A percentile compares a stretch with the other conserved stretches of the same genome.
These are phyloP conservation scores for Papilio demoleus DNA, from an alignment of 2,888 invertebrate genomes.

Conservation along the genomic window DNA sequence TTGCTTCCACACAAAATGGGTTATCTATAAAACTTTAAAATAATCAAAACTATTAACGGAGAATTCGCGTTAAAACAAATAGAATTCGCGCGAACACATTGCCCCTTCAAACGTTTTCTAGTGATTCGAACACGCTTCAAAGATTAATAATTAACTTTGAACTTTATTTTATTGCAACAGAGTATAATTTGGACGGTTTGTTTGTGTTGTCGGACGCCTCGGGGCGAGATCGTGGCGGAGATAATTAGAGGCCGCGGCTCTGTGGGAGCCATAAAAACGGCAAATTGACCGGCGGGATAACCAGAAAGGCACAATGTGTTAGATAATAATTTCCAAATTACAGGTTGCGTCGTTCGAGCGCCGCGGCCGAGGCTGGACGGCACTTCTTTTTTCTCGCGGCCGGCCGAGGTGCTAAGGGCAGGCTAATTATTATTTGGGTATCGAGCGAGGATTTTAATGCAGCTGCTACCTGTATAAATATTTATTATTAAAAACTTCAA, in stretches of 20 bases:
- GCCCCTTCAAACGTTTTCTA: constrained; percentile 75
- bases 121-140: constrained; percentile 66
- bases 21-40: constrained; percentile 45
- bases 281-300: constrained; percentile 84
- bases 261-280: constrained; percentile 83
- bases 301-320: constrained; percentile 84
- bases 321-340: constrained; percentile 84
- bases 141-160: constrained; percentile 29
- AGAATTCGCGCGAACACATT: constrained; percentile 76
- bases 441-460: constrained; percentile 79
- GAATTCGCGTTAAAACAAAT: constrained; percentile 77
- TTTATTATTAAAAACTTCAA: constrained; percentile 80
- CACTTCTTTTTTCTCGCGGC: constrained; percentile 74
- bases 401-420: constrained; percentile 82
- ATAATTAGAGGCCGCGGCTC: constrained; percentile 82
- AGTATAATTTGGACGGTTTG: constrained; percentile 47
- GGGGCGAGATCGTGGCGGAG: constrained; percentile 79
- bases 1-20: constrained; percentile 23
- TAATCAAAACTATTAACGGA: constrained; percentile 66
- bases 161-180: constrained; percentile 42
- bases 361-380: constrained; percentile 74
- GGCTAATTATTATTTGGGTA: constrained; percentile 83
- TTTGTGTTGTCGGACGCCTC: constrained; percentile 64
- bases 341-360: constrained; percentile 74
- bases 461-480: constrained; percentile 84